phyloP scores from a whole-genome alignment of 2,113 vertebrate species.

The Piprites chloris region DNA sequence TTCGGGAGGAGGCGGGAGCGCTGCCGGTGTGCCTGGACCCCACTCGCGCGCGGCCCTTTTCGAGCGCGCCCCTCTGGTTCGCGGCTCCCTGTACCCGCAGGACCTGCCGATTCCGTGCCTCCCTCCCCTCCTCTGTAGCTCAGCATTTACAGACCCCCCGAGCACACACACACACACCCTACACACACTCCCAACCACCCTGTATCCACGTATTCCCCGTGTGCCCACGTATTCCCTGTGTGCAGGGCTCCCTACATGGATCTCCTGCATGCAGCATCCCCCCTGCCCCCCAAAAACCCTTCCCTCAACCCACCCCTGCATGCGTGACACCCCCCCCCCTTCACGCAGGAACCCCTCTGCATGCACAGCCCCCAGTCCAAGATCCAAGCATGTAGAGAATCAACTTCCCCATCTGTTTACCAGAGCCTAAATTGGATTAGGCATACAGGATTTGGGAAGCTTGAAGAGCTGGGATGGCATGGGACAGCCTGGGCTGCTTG shows the following conservation, averaged over 20 bases:
- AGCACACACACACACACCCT: rapidly evolving
- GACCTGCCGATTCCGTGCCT: background rate
- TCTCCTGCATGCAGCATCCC: background rate
- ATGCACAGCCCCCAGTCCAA: background rate
- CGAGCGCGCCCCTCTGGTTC: background rate
- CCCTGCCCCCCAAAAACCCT: background rate
- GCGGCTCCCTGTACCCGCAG: background rate
- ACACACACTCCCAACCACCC: background rate
- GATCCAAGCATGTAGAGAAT: background rate
- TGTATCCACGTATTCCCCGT: rapidly evolving
- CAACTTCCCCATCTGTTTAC: background rate
- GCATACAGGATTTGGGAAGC: background rate
- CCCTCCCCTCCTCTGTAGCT: background rate
- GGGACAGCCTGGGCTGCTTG: background rate
- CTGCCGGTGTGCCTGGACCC: rapidly evolving
- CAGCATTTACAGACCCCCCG: background rate
- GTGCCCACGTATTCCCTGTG: too few species aligned
- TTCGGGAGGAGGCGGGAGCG: background rate
- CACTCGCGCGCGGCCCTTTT: background rate
- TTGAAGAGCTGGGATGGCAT: background rate
- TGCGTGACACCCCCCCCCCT: background rate
- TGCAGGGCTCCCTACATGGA: background rate
- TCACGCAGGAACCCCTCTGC: background rate
- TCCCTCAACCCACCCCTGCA: background rate
- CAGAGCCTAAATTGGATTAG: background rate